Percentiles rank a stretch among this genome's conserved stretches.
These are phyloP conservation scores for Endomychus coccineus DNA, from an alignment of 2,888 invertebrate genomes.

Conservation along the genomic window DNA sequence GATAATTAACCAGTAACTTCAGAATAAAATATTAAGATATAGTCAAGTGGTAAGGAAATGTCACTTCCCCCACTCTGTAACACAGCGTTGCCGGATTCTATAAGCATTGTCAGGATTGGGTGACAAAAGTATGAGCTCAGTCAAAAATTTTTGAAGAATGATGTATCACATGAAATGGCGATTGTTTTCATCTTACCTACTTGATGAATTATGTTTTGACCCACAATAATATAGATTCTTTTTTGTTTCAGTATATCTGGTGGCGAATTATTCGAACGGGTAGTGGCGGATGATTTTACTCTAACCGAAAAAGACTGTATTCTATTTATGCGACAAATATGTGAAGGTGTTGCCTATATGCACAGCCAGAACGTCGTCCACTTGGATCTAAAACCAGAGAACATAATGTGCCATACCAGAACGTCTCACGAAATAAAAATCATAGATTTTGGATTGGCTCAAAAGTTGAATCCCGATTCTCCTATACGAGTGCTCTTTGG, in stretches of 20 bases:
- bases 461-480: slow-evolving; percentile 59
- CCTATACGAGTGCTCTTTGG: slow-evolving; percentile 73
- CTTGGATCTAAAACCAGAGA: slow-evolving; percentile 91
- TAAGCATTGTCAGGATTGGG: no score
- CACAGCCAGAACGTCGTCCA: slow-evolving; percentile 79
- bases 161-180: no score
- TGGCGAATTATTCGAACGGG: slow-evolving; percentile 88
- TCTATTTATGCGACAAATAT: slow-evolving; percentile 83
- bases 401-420: slow-evolving; percentile 83
- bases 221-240: not conserved
- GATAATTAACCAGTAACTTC: no score
- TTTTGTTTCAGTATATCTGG: slow-evolving; percentile 68
- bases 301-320: slow-evolving; percentile 82
- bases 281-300: slow-evolving; percentile 87
- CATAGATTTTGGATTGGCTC: slow-evolving; percentile 89
- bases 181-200: no score
- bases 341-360: slow-evolving; percentile 86
- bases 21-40: no score
- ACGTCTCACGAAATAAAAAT: slow-evolving; percentile 84
- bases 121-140: no score
- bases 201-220: no score
- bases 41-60: no score
- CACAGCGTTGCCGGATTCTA: no score
- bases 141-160: no score
- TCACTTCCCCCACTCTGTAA: no score